Conservation (phyloP, 2,797 vertebrate species). For the Cynopterus sphinx region DNA sequence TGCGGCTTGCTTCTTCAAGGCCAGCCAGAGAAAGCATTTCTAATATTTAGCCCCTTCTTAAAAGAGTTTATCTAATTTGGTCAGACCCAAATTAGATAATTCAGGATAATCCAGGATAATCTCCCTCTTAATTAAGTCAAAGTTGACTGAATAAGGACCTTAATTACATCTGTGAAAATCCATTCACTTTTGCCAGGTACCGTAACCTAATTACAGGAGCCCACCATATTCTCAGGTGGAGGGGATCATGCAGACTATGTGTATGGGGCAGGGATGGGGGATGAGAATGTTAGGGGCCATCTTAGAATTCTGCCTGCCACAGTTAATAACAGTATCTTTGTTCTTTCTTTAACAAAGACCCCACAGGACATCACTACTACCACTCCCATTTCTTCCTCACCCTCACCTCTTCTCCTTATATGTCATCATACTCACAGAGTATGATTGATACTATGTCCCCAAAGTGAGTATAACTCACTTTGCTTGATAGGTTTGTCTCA, state of each 20-base stretch:
- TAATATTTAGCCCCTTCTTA: neutral
- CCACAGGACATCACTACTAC: neutral
- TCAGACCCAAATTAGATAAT: neutral
- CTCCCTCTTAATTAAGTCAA: neutral
- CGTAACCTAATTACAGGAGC: neutral
- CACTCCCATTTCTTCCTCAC: neutral
- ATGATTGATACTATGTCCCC: rapidly evolving
- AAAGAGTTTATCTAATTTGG: neutral
- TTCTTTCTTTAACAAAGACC: neutral
- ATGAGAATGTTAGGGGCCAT: neutral
- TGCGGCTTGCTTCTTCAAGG: neutral
- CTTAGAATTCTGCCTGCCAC: neutral
- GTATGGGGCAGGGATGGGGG: rapidly evolving
- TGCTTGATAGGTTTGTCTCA: no score
- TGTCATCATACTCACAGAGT: neutral
- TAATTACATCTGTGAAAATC: neutral
- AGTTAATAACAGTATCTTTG: neutral
- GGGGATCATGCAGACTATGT: neutral
- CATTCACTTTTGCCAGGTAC: neutral
- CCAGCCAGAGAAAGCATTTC: neutral
- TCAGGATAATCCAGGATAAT: neutral
- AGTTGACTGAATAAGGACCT: neutral
- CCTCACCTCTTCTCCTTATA: neutral
- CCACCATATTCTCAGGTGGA: neutral
- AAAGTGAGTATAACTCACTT: no score